Base-by-base conservation (phyloP, 2,888 invertebrate species). In the Tinea trinotella region DNA sequence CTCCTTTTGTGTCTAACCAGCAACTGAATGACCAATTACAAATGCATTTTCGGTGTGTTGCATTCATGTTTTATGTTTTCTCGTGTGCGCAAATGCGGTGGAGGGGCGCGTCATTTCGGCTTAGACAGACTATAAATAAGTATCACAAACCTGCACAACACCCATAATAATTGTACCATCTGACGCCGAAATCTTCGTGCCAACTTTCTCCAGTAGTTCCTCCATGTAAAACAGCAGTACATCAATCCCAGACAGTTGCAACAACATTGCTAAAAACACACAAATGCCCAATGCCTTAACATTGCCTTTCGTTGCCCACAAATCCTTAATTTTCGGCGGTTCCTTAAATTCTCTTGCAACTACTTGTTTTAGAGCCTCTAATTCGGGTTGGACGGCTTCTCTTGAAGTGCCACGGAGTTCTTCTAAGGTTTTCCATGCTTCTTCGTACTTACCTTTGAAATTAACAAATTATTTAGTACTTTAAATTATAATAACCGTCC, bases 241-340 rank as follows among this genome's bases (percentile, higher is more conserved):
- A 66, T 94, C 94, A 57, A 94, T 92, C 0, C 94, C 94, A 0
- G 92, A 92, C 35, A 95, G 75, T 68, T 97, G 96, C 63, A 97
- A 95, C 65, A 95, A 89, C 64, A 90, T 84, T 57, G 93, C 92
- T 56, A 96, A 82, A 52, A 91, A 90, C 49, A 90, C 89, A 40
- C 92, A 92, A 57, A 92, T 89, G 59, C 93, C 87, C 52, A 95
- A 82, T 0, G 94, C 94, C 64, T 91, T 92, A 0, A 91, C 88
- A 60, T 92, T 91, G 1, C 92, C 90, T 53, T 88, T 88, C 4
- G 90, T 90, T 35, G 88, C 90, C 68, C 91, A 87, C 0, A 93
- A 75, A 62, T 92, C 92, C n/a, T 78, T 65, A 1, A 90, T 70
- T 58, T 61, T 73, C 1, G 80, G 74, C 3, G 69, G 66, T 1